These are phyloP conservation scores for Apodemia mormo DNA, from an alignment of 2,888 invertebrate species.

Conservation along the genomic window DNA sequence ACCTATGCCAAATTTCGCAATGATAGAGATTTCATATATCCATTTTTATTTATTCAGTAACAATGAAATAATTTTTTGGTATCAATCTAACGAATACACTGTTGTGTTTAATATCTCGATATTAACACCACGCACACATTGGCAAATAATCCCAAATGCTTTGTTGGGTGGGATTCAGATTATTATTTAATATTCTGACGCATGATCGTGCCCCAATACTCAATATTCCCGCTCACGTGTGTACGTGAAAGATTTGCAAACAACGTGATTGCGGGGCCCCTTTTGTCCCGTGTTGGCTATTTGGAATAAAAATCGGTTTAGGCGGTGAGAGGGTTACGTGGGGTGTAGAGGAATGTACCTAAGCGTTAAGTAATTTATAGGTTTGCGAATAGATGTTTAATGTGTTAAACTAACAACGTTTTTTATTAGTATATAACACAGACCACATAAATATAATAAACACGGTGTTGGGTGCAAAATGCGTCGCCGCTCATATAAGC, in stretches of 20 bases:
- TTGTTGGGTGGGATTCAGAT: slow-evolving; percentile 15
- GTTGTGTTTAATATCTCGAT: not conserved
- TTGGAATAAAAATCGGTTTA: slow-evolving; percentile 17
- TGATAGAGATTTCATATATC: no score
- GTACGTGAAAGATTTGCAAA: slow-evolving; percentile 27
- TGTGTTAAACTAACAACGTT: not conserved
- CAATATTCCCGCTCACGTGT: slow-evolving; percentile 26
- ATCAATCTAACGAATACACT: not conserved
- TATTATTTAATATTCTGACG: slow-evolving; percentile 29
- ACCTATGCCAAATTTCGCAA: no score
- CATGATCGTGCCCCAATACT: slow-evolving; percentile 29
- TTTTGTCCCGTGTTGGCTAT: slow-evolving; percentile 18
- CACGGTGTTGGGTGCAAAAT: no score
- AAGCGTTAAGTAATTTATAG: slow-evolving; percentile 13
- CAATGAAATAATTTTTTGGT: not conserved
- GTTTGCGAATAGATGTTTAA: not conserved
- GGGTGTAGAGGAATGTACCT: not conserved
- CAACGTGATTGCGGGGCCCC: slow-evolving; percentile 19
- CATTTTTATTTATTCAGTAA: no score
- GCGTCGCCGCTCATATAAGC: no score
- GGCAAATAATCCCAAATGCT: not conserved
- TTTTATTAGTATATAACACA: not conserved
- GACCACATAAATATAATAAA: no score
- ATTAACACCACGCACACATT: not conserved
- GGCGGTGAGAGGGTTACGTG: slow-evolving; percentile 22